Evolutionary conservation across 2,888 invertebrate species (phyloP).

Genomic region (Petrolisthes manimaculis): DNA sequence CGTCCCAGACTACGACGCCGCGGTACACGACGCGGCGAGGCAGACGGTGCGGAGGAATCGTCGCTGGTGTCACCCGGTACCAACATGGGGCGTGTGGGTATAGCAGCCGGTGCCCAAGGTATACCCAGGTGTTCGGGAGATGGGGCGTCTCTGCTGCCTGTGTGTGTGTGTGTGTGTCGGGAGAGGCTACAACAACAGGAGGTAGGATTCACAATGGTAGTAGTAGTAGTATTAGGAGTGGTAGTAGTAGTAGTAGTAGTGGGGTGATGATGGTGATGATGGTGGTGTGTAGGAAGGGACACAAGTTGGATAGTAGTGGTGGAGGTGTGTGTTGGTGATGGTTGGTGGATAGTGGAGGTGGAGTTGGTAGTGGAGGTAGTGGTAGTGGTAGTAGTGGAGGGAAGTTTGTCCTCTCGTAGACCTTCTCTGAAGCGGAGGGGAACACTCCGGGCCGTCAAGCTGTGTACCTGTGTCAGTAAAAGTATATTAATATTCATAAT

Average conservation of each 20-base stretch:
- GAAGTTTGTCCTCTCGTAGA: slow-evolving; percentile 67
- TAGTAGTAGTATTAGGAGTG: neutral
- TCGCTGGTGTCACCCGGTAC: slow-evolving; percentile 53
- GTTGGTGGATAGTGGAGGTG: neutral
- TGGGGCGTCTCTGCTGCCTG: slow-evolving; percentile 42
- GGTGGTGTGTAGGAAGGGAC: neutral
- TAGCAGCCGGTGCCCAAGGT: slow-evolving; percentile 57
- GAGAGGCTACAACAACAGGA: neutral
- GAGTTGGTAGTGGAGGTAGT: neutral
- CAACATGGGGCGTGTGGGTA: slow-evolving; percentile 45
- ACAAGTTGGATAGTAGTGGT: neutral
- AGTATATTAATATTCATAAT: too few species aligned
- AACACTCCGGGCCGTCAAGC: slow-evolving; percentile 84
- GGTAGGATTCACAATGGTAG: neutral
- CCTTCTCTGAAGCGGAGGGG: slow-evolving; percentile 82
- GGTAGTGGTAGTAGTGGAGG: neutral
- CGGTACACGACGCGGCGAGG: slow-evolving; percentile 38
- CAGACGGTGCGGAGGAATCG: slow-evolving; percentile 47
- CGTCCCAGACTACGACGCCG: slow-evolving; percentile 44
- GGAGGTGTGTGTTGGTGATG: neutral
- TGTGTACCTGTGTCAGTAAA: slow-evolving; percentile 75
- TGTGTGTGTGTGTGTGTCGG: neutral
- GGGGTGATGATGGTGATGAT: neutral
- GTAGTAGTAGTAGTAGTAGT: too few species aligned
- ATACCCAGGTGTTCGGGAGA: slow-evolving; percentile 65